A percentile compares a stretch with the other conserved stretches of the same genome.
These are phyloP conservation scores for Stenotaenia linearis DNA, from an alignment of 2,888 invertebrate species.

Conservation along the genomic window DNA sequence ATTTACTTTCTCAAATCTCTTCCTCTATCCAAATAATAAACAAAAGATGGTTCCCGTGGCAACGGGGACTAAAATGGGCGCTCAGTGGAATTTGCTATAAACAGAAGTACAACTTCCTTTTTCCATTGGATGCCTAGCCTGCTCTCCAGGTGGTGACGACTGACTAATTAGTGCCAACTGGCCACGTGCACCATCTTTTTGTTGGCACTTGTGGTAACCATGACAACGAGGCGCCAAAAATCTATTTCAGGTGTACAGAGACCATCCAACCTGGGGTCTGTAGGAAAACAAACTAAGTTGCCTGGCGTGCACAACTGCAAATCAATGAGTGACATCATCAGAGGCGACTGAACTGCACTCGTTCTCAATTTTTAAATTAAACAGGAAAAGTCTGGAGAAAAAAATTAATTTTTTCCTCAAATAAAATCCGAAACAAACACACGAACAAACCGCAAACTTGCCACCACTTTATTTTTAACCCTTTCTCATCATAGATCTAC, in stretches of 20 bases:
- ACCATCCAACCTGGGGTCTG: conserved; percentile 19
- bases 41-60: conserved; percentile 8
- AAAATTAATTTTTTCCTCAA: too few relatives aligned
- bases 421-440: background rate
- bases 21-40: conserved; percentile 13
- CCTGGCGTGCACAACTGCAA: conserved; percentile 26
- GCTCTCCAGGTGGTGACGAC: conserved; percentile 23
- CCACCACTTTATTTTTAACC: background rate
- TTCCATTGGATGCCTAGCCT: conserved; percentile 17
- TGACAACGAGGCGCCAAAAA: conserved; percentile 23
- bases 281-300: conserved; percentile 24
- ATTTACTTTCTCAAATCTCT: conserved; percentile 2
- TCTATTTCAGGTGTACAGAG: conserved; percentile 15
- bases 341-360: conserved; percentile 16
- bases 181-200: conserved; percentile 26
- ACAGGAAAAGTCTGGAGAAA: background rate
- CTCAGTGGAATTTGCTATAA: conserved; percentile 26
- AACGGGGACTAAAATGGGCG: conserved; percentile 8
- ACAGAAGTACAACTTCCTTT: conserved; percentile 24
- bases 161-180: conserved; percentile 26
- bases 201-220: conserved; percentile 16
- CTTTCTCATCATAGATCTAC: conserved; percentile 6
- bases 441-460: background rate
- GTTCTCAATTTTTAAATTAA: conserved; percentile 24
- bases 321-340: conserved; percentile 23